These are phyloP conservation scores for Alloscopus bannaensis DNA, from an alignment of 2,888 invertebrate genomes.

Conservation along the genomic window DNA sequence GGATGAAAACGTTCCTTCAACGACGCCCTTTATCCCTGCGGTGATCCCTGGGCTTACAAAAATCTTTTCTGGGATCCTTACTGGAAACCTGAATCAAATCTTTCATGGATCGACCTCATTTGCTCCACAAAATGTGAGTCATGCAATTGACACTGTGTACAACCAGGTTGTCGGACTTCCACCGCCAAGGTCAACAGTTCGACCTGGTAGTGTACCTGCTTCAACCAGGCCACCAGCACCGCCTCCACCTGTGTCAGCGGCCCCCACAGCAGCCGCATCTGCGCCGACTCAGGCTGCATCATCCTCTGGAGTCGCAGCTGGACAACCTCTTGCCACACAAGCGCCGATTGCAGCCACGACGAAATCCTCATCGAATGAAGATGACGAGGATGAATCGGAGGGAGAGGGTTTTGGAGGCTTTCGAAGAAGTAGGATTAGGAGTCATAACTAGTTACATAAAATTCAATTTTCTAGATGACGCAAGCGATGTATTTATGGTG, in stretches of 20 bases:
- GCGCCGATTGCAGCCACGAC: not conserved
- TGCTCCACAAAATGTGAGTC: conserved; percentile 55
- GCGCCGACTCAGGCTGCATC: not conserved
- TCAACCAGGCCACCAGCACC: not conserved
- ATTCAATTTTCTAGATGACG: not conserved
- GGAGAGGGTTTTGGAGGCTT: not conserved
- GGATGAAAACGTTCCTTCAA: conserved; percentile 31
- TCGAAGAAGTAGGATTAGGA: not conserved
- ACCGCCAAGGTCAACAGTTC: conserved; percentile 30
- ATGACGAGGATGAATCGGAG: conserved; percentile 52
- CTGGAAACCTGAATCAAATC: conserved; percentile 62
- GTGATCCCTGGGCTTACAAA: conserved; percentile 62
- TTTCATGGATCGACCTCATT: conserved; percentile 63
- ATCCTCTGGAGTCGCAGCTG: not conserved
- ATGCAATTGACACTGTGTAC: conserved; percentile 58
- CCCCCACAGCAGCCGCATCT: not conserved
- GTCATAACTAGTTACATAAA: not conserved
- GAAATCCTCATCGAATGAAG: conserved; percentile 39
- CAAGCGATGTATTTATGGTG: not conserved
- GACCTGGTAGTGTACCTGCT: too few species aligned
- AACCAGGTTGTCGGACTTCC: conserved; percentile 64
- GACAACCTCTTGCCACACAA: not conserved
- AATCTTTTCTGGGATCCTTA: conserved; percentile 60
- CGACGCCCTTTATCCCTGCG: conserved; percentile 50
- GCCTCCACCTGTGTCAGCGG: not conserved